These are phyloP conservation scores for Entomobrya proxima DNA, from an alignment of 2,888 invertebrate species.

Conservation along the genomic window DNA sequence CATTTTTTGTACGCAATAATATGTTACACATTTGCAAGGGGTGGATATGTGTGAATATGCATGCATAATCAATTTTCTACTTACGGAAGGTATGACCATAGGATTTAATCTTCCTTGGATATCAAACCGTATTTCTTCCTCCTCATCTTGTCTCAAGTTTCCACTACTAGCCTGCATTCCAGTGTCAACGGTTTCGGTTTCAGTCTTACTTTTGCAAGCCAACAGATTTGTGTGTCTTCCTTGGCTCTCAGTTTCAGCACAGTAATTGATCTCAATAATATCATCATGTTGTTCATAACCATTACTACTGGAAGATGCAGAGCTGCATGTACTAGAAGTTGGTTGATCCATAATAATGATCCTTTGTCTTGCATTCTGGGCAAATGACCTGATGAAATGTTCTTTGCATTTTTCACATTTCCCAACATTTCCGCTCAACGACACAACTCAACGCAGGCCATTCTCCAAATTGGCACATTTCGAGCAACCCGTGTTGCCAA, in stretches of 20 bases:
- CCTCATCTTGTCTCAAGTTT: background rate
- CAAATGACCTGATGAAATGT: background rate
- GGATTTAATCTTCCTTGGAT: slow-evolving; percentile 21
- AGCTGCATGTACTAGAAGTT: background rate
- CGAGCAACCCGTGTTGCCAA: too few species aligned
- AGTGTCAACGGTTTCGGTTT: background rate
- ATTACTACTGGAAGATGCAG: background rate
- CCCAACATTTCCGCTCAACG: background rate
- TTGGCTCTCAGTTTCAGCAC: too few species aligned
- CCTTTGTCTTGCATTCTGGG: background rate
- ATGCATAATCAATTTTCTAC: too few species aligned
- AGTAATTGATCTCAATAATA: too few species aligned
- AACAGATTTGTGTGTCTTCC: too few species aligned
- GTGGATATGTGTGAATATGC: too few species aligned
- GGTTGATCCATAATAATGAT: background rate
- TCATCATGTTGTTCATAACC: too few species aligned
- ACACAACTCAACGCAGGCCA: background rate
- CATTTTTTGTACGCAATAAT: background rate
- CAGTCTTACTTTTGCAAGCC: background rate
- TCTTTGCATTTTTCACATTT: background rate
- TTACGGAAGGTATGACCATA: slow-evolving; percentile 48
- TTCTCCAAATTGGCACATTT: too few species aligned
- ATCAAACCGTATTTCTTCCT: background rate
- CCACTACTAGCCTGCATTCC: background rate
- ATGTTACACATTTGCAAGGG: too few species aligned